Conservation (phyloP, 2,113 vertebrate genomes). For the Ascaphus truei region DNA sequence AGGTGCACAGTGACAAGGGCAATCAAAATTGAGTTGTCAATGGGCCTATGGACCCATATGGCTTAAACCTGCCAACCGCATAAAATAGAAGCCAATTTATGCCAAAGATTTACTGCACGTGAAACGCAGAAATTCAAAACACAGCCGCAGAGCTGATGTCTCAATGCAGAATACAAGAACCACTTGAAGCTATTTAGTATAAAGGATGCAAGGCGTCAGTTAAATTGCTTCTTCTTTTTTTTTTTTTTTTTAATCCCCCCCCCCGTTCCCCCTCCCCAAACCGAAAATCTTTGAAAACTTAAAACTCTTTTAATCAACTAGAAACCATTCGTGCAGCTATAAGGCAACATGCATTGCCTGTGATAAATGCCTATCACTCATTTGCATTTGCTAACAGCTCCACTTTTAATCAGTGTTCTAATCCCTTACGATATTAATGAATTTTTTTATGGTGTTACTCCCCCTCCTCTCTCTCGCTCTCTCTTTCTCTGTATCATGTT, state of each 20-base stretch:
- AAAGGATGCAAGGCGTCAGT: constrained; percentile 77
- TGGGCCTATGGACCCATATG: no score
- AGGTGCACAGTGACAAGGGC: no score
- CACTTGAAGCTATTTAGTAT: constrained; percentile 87
- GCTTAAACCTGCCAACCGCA: no score
- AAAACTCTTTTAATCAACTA: constrained; percentile 99
- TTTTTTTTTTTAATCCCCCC: constrained; percentile 45
- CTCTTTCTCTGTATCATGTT: constrained; percentile 96
- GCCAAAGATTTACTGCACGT: no score
- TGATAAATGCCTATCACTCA: constrained; percentile 99
- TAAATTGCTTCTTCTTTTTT: constrained; percentile 60
- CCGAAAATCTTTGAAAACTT: constrained; percentile 90
- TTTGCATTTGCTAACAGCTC: constrained; percentile 99
- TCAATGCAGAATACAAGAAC: constrained; percentile 47
- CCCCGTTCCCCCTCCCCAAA: constrained; percentile 47
- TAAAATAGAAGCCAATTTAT: no score
- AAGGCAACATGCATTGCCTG: constrained; percentile 95
- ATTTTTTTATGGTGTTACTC: constrained; percentile 66
- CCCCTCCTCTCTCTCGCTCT: constrained; percentile 50
- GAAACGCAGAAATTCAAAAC: background rate
- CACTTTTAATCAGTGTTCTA: constrained; percentile 99
- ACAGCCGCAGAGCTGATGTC: background rate
- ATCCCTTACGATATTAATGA: constrained; percentile 99
- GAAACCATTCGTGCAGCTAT: constrained; percentile 98
- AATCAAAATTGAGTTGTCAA: no score